phyloP scores from a whole-genome alignment of 2,888 invertebrate genomes.

The Pyrocoelia pectoralis region DNA sequence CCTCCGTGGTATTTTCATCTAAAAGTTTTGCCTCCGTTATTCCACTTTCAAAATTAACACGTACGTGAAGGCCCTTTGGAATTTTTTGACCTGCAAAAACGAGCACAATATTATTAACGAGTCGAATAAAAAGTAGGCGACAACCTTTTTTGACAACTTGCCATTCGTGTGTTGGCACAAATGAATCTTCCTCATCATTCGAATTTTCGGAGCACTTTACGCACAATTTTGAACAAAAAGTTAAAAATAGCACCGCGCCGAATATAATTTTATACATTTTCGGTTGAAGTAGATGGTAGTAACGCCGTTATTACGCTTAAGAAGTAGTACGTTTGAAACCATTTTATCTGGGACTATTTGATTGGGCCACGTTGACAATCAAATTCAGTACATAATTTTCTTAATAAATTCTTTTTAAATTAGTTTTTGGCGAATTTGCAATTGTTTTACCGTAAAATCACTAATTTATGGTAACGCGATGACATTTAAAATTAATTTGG shows the following conservation, averaged over 20 bases:
- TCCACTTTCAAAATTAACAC: constrained; percentile 79
- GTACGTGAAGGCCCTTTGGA: constrained; percentile 77
- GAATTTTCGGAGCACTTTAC: neutral
- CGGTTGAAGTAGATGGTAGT: neutral
- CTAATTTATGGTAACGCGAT: neutral
- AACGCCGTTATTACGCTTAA: neutral
- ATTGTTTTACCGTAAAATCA: neutral
- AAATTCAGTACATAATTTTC: constrained; percentile 2
- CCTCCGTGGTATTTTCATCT: constrained; percentile 57
- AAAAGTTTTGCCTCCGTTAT: constrained; percentile 77
- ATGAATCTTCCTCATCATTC: constrained; percentile 55
- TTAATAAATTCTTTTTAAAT: neutral
- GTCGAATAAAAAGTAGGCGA: neutral
- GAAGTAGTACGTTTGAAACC: neutral
- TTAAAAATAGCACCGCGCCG: neutral
- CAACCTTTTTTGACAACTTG: constrained; percentile 67
- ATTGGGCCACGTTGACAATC: constrained; percentile 37
- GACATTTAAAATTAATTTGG: neutral
- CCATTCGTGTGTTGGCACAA: constrained; percentile 71
- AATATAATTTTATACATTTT: neutral
- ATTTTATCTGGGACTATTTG: constrained; percentile 25
- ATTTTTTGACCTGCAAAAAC: constrained; percentile 69
- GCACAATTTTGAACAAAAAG: neutral
- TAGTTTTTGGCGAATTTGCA: neutral
- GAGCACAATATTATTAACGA: constrained; percentile 36